Percentiles rank a stretch among this genome's conserved stretches.
These are phyloP conservation scores for Noctua fimbriata DNA, from an alignment of 2,888 invertebrate species.

Conservation along the genomic window DNA sequence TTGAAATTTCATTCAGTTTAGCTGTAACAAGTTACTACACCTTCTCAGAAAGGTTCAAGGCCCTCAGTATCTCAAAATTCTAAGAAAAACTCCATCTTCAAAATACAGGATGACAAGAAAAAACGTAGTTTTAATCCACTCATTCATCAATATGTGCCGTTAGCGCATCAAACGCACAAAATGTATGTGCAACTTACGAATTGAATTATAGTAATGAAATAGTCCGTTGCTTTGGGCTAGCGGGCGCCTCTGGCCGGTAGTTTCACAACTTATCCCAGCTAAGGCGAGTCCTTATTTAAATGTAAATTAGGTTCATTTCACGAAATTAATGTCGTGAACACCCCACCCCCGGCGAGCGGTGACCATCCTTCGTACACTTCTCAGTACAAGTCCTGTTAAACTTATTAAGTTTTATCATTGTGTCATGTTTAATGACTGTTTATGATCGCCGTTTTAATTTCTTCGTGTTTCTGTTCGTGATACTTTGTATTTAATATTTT, in stretches of 20 bases:
- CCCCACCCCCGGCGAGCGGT: slow-evolving; percentile 88
- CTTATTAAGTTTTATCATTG: slow-evolving; percentile 76
- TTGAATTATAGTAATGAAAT: slow-evolving; percentile 90
- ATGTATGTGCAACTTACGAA: slow-evolving; percentile 82
- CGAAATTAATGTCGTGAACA: slow-evolving; percentile 95
- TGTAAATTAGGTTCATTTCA: slow-evolving; percentile 97
- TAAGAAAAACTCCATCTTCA: neutral
- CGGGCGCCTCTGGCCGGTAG: slow-evolving; percentile 88
- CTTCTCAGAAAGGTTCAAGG: neutral
- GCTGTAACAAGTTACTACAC: neutral
- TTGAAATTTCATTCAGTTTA: neutral
- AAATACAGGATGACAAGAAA: neutral
- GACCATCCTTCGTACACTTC: slow-evolving; percentile 74
- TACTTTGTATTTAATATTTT: slow-evolving; percentile 63
- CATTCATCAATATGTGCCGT: slow-evolving; percentile 36
- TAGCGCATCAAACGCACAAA: slow-evolving; percentile 61
- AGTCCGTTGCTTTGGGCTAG: slow-evolving; percentile 87
- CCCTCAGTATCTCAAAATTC: neutral
- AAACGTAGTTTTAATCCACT: neutral
- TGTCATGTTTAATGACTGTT: slow-evolving; percentile 76
- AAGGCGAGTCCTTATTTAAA: slow-evolving; percentile 95
- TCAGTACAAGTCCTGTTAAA: slow-evolving; percentile 70
- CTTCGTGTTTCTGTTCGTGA: slow-evolving; percentile 57
- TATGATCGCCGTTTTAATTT: slow-evolving; percentile 70
- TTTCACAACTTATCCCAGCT: slow-evolving; percentile 90